Evolutionary conservation across 1,140 invertebrate species (phyloP), one percentile per base, ranked within the genome.

Genomic region (Lithobius niger): DNA sequence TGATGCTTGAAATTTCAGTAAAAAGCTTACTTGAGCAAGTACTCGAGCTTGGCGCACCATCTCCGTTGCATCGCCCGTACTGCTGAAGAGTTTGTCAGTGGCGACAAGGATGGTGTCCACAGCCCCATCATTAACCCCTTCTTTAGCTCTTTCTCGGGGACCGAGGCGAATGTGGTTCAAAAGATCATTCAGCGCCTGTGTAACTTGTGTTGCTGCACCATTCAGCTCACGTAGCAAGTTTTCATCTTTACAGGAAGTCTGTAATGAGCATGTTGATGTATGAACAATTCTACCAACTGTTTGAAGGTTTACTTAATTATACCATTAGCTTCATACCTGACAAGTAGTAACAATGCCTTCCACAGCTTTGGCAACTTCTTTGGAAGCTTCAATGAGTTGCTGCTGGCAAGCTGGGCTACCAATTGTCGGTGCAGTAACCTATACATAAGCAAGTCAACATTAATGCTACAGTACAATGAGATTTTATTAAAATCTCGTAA

Each of bases 1-100:
- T 24, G 22, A 28, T 22, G 19, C 36, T 49, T 31, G 50, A 45
- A 13, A 45, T 45, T 45, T 6, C 49, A 28, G 24, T 31, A 22
- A 31, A 54, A 19, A n/a, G 15, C 55, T 59, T 60, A 71, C 73
- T 59, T 73, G 86, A 3, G 90, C 90, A 27, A 97, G 72, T n/a
- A 88, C 79, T 56, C 91, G 76, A 0, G 93, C 93, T 66, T 97
- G 92, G 6, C 84, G 80, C 21, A 97, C 88, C 92, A 98, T 97
- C 71, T 97, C 93, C 1, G 82, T 80, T 0, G 86, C 78, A 71
- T 96, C 88, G 24, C 84, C 84, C 36, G 79, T 78, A 18, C 84
- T 86, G 15, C 83, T 84, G 54, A 91, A 84, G 10, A 98, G 71
- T 44, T 85, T 81, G 67, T 97, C 92, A 4, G 92, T 93, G 2